Base-by-base conservation (phyloP, 2,888 invertebrate species). In the Eristalinus aeneus region DNA sequence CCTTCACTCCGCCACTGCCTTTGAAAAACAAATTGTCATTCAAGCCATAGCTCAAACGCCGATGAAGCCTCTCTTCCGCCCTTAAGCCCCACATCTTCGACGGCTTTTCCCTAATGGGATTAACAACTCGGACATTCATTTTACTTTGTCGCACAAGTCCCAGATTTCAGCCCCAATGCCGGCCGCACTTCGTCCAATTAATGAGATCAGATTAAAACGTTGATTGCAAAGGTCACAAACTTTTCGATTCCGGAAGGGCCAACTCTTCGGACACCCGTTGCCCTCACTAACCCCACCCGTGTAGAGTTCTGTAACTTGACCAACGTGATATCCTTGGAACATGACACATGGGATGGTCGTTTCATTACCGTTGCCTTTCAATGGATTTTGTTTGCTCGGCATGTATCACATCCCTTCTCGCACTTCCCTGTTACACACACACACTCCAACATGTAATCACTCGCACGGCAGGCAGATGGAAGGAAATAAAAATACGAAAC, bases 121-220 rank as follows among this genome's bases (percentile, higher is more conserved):
- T 46, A 46, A 46, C 46, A 46, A 46, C 46, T 46, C 46, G 16
- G 46, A 16, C 46, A 46, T 46, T 16, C 46, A 46, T 46, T 46
- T 46, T 16, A 46, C 46, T 46, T 46, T 46, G 16, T 16, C 16
- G 16, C 16, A 1, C 8, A 8, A 16, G 9, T 16, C 16, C 5
- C 16, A 16, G 16, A 46, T 46, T 16, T 46, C 46, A n/a, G 46
- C 6, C 46, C 16, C 46, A 46, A 16, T 16, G 46, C 46, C 16
- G 46, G 46, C 16, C 16, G 46, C n/a, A 8, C 46, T n/a, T 0
- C 46, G 46, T 46, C 46, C 46, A 46, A 46, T 46, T 58, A 75
- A 67, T 75, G 67, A 56, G 72, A n/a, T 9, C 32, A 61, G 75
- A 75, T 67, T 75, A 68, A 58, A 68, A 61, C 46, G 67, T 68